phyloP scores from a whole-genome alignment of 2,113 vertebrate genomes.

The Pelecanoides urinatrix region DNA sequence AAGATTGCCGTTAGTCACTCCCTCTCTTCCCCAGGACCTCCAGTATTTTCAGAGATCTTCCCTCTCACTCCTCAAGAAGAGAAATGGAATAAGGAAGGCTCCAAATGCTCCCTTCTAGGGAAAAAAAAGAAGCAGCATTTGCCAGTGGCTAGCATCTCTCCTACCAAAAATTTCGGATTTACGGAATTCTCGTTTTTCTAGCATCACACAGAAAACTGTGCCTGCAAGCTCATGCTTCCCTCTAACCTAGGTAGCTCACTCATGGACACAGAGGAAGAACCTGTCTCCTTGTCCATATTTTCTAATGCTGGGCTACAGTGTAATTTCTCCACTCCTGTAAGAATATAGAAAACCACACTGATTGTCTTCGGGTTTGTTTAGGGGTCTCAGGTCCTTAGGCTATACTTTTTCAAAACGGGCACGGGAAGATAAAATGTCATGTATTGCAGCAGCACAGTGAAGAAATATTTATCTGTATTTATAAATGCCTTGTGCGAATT shows the following conservation, averaged over 20 bases:
- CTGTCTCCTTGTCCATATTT: fast-evolving
- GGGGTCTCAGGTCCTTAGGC: background rate
- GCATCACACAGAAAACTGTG: background rate
- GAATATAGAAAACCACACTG: background rate
- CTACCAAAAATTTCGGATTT: background rate
- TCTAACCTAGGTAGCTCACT: background rate
- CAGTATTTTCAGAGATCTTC: background rate
- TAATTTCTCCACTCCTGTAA: background rate
- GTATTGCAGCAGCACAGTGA: background rate
- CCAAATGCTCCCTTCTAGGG: background rate
- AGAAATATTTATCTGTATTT: background rate
- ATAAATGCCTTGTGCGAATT: background rate
- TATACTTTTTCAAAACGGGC: background rate
- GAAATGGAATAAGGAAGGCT: background rate
- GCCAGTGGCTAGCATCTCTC: background rate
- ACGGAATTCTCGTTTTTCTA: background rate
- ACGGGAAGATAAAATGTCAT: background rate
- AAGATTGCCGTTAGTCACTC: background rate
- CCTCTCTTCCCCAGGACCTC: background rate
- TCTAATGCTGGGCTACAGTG: background rate
- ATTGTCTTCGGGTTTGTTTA: background rate
- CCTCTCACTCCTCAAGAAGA: background rate
- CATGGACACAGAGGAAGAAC: background rate
- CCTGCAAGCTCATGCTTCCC: background rate
- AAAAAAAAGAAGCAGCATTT: background rate